These are phyloP conservation scores for Paramormyrops hopkinsi DNA, from an alignment of 2,797 vertebrate genomes.

Conservation along the genomic window DNA sequence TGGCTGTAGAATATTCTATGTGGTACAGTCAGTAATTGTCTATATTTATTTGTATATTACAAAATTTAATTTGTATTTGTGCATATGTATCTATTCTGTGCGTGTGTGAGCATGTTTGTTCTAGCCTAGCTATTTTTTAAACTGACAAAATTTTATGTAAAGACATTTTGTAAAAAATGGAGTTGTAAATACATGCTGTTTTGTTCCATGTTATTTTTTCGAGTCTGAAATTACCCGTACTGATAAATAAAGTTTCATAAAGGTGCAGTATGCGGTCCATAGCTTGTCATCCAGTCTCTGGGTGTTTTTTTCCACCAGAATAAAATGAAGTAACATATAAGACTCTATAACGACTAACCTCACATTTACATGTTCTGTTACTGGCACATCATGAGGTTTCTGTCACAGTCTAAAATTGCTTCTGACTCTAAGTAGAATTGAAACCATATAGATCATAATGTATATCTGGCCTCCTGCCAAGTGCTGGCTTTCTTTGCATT, in stretches of 20 bases:
- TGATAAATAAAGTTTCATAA: constrained; percentile 75
- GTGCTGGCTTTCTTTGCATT: not conserved
- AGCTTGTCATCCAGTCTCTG: not conserved
- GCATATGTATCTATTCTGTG: constrained; percentile 43
- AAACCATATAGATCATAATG: not conserved
- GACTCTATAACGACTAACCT: not conserved
- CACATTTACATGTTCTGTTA: not conserved
- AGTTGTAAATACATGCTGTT: constrained; percentile 84
- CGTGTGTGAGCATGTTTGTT: constrained; percentile 51
- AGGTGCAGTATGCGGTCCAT: not conserved
- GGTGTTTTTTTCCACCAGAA: not conserved
- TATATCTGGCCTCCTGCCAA: not conserved
- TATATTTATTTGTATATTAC: constrained; percentile 83
- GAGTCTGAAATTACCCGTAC: constrained; percentile 86
- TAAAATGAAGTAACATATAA: not conserved
- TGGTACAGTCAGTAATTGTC: constrained; percentile 55
- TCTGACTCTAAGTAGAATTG: not conserved
- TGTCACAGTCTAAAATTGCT: not conserved
- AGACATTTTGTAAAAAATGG: constrained; percentile 77
- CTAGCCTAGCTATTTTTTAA: constrained; percentile 58
- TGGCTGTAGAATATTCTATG: constrained; percentile 57
- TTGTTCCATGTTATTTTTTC: constrained; percentile 78
- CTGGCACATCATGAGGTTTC: not conserved
- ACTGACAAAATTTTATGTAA: constrained; percentile 73
- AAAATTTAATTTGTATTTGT: constrained; percentile 52